Evolutionary conservation across 1,140 invertebrate genomes (phyloP).

Genomic region (Hyles euphorbiae): DNA sequence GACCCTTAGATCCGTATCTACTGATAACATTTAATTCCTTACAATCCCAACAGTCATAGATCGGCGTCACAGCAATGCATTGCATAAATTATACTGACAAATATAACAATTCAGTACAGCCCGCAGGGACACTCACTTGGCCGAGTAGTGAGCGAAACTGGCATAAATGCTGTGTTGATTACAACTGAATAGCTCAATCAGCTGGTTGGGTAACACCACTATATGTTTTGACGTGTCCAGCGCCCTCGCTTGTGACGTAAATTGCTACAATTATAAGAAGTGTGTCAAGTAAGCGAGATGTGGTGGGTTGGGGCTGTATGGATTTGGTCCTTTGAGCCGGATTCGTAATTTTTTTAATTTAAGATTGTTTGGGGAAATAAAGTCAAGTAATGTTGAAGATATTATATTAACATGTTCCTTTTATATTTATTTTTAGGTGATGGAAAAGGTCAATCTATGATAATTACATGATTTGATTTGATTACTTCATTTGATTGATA

Average conservation of each 20-base stretch:
- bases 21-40: no score
- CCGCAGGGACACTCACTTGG: constrained; percentile 21
- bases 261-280: constrained; percentile 65
- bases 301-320: constrained; percentile 23
- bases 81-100: no score
- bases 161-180: constrained; percentile 54
- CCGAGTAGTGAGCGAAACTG: constrained; percentile 36
- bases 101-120: constrained; percentile 5
- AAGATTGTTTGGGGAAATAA: neutral
- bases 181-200: constrained; percentile 60
- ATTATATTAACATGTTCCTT: no score
- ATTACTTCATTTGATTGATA: no score
- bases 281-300: constrained; percentile 50
- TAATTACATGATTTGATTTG: no score
- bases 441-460: no score
- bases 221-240: constrained; percentile 63
- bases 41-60: no score
- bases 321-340: constrained; percentile 1
- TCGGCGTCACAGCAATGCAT: no score
- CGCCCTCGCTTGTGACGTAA: constrained; percentile 27
- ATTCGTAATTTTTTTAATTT: neutral
- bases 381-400: no score
- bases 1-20: no score
- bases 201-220: constrained; percentile 39
- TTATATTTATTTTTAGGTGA: no score